These are phyloP conservation scores for Phymastichus coffea DNA, from an alignment of 1,140 invertebrate species.

Conservation along the genomic window DNA sequence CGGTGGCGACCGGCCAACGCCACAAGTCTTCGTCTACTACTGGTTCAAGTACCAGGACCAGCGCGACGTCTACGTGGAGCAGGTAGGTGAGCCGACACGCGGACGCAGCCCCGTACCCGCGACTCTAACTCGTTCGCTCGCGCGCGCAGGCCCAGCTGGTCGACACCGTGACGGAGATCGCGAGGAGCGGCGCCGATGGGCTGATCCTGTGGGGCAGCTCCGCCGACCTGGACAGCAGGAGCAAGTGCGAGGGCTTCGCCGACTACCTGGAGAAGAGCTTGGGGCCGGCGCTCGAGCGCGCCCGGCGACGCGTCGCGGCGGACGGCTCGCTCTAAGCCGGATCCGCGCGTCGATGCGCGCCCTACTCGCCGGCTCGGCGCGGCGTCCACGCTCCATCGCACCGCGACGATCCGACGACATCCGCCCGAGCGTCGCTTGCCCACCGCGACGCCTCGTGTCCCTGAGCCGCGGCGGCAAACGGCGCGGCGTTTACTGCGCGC, in stretches of 20 bases:
- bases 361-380: background rate
- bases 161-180: slow-evolving; percentile 54
- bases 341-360: too few relatives aligned
- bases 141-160: slow-evolving; percentile 3
- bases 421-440: too few relatives aligned
- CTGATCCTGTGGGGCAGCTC: slow-evolving; percentile 75
- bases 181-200: slow-evolving; percentile 60
- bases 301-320: slow-evolving; percentile 22
- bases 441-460: too few relatives aligned
- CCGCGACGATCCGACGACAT: too few relatives aligned
- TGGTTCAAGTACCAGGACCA: slow-evolving; percentile 72
- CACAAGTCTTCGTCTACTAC: slow-evolving; percentile 65
- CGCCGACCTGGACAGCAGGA: slow-evolving; percentile 64
- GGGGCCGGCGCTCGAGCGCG: slow-evolving; percentile 58
- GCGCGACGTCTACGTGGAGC: slow-evolving; percentile 54
- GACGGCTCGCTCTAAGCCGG: too few relatives aligned
- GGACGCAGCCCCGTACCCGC: too few relatives aligned
- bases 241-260: slow-evolving; percentile 63
- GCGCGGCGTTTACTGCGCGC: too few relatives aligned
- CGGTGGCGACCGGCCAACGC: slow-evolving; percentile 32
- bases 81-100: slow-evolving; percentile 47
- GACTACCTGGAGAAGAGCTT: slow-evolving; percentile 62
- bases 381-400: background rate
- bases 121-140: too few relatives aligned
- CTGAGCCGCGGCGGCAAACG: too few relatives aligned